These are phyloP conservation scores for Mactra quadrangularis DNA, from an alignment of 1,140 invertebrate genomes.

Conservation along the genomic window DNA sequence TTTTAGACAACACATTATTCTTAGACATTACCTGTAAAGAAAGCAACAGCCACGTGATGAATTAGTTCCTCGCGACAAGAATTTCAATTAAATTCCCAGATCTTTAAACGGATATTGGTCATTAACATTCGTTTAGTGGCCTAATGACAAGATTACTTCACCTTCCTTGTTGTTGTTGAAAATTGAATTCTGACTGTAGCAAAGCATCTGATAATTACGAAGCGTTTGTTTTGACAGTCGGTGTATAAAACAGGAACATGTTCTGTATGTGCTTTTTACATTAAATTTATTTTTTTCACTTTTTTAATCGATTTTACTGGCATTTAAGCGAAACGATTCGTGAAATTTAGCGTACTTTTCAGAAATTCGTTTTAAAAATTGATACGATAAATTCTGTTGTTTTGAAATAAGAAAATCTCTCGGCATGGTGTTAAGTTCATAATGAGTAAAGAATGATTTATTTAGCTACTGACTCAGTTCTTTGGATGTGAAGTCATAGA, in stretches of 20 bases:
- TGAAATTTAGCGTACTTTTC: constrained; percentile 22
- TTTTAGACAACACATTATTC: constrained; percentile 1
- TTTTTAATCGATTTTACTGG: constrained; percentile 22
- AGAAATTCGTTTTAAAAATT: constrained; percentile 1
- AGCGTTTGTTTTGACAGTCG: constrained; percentile 17
- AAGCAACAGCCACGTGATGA: too few relatives aligned
- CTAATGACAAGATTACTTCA: constrained; percentile 37
- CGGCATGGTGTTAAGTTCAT: too few relatives aligned
- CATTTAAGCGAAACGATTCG: constrained; percentile 26
- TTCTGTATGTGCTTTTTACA: constrained; percentile 15
- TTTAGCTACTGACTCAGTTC: too few relatives aligned
- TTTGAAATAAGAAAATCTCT: too few relatives aligned
- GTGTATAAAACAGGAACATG: background rate
- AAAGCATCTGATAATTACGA: background rate
- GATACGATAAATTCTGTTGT: background rate
- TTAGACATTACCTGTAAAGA: background rate
- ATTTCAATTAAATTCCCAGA: too few relatives aligned
- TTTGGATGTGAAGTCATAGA: too few relatives aligned
- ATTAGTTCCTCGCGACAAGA: too few relatives aligned
- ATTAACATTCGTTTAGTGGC: constrained; percentile 1
- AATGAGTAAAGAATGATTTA: too few relatives aligned
- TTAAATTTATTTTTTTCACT: constrained; percentile 2
- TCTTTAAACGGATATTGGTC: constrained; percentile 3
- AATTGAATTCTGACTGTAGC: constrained; percentile 32
- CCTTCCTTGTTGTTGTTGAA: constrained; percentile 19